Conservation (phyloP, 1,140 invertebrate genomes). For the Zeugodacus cucurbitae region DNA sequence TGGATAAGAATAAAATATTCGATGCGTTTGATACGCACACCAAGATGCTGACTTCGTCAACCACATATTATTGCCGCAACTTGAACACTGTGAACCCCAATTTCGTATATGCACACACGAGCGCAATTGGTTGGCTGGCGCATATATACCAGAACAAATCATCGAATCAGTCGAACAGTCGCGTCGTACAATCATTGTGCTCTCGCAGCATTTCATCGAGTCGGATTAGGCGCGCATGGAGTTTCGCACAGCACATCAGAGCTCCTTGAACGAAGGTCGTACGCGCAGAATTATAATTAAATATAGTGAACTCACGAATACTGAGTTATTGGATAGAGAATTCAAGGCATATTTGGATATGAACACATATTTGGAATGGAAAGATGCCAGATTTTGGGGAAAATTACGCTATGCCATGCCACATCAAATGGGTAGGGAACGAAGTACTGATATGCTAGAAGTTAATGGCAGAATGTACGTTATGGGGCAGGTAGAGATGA, state of each 20-base stretch:
- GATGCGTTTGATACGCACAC: too few species aligned
- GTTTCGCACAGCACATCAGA: slow-evolving; percentile 79
- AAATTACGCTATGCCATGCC: slow-evolving; percentile 80
- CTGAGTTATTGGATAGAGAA: slow-evolving; percentile 76
- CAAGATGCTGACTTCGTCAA: too few species aligned
- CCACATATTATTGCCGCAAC: too few species aligned
- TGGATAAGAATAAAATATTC: too few species aligned
- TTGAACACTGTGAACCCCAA: too few species aligned
- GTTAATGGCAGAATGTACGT: neutral
- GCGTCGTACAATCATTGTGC: slow-evolving; percentile 81
- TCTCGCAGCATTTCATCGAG: slow-evolving; percentile 83
- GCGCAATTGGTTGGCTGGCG: slow-evolving; percentile 75
- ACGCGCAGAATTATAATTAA: too few species aligned
- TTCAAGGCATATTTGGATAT: slow-evolving; percentile 80
- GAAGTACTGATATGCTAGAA: neutral
- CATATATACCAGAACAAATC: slow-evolving; percentile 84
- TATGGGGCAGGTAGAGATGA: neutral
- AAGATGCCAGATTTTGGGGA: slow-evolving; percentile 89
- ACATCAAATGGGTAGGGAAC: slow-evolving; percentile 48
- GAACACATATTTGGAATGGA: slow-evolving; percentile 89
- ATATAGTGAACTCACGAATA: too few species aligned
- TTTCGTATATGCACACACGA: too few species aligned
- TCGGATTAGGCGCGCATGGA: slow-evolving; percentile 90
- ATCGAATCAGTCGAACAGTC: slow-evolving; percentile 81
- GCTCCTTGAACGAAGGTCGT: too few species aligned